Base-by-base conservation (phyloP, 2,888 invertebrate species). In the Volucella zonaria region DNA sequence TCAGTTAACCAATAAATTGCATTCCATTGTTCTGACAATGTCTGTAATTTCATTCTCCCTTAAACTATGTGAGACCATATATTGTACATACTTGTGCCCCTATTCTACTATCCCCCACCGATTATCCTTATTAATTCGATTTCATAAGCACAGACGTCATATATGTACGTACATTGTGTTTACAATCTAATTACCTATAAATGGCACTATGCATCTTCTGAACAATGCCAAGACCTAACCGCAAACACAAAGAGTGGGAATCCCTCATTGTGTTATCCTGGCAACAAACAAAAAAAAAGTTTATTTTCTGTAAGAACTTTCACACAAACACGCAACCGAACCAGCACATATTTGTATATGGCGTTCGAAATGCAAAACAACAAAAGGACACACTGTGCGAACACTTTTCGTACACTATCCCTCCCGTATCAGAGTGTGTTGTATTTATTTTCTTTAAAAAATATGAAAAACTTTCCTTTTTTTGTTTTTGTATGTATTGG, bases 1-100 rank as follows among this genome's bases (percentile, higher is more conserved):
- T 73, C 81, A 81, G 76, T 85, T 73, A 73, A 68, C 76, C 76
- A 81, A 85, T 85, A 81, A 85, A 85, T 80, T 85, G 71, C 67
- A 85, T 85, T 76, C 76, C 62, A 76, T 76, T 80, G 80, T 85
- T 73, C 83, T 62, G 85, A 77, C 81, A 80, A 40, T 81, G 80
- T 74, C 68, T 82, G 82, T 54, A 67, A 83, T 71, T 71, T 71
- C 54, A 73, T 52, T 78, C 62, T 6, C 31, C 31, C 31, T 31
- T 31, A 4, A 31, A 4, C 31, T 31, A 6, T 31, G 6, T 6
- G 31, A 6, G 31, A 6, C 4, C 3, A 23, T 23, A 3, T 23
- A 6, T 3, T 31, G 31, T 31, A 31, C 4, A 31, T 6, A 31
- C 31, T 6, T 23, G 23, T 23, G 23, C 18, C 18, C 18, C 18